Percentiles rank a stretch among this genome's conserved stretches.
phyloP scores from a whole-genome alignment of 2,888 invertebrate species.

The Luperina nickerlii region DNA sequence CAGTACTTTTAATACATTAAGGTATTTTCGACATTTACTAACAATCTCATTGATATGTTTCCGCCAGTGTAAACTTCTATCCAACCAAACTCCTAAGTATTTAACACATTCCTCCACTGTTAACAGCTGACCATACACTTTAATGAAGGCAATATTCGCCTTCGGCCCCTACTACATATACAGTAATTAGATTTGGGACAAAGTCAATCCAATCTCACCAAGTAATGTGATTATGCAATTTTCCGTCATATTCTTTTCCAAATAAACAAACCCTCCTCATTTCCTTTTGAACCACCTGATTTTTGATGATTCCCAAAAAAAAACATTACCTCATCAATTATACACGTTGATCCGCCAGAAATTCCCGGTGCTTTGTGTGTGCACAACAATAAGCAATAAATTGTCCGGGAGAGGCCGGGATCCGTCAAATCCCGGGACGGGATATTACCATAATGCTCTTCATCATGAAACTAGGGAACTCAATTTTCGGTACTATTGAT shows the following conservation, averaged over 20 bases:
- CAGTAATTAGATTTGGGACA: slow-evolving; percentile 1
- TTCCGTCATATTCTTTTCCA: neutral
- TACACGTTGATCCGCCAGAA: slow-evolving; percentile 52
- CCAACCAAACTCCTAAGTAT: slow-evolving; percentile 1
- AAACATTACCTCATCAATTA: slow-evolving; percentile 59
- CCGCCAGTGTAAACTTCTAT: slow-evolving; percentile 7
- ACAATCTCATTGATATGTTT: slow-evolving; percentile 14
- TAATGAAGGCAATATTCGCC: neutral
- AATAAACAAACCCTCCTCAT: slow-evolving; percentile 15
- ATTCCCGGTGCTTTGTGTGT: slow-evolving; percentile 50
- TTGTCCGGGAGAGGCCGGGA: slow-evolving; percentile 61
- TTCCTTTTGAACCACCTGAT: slow-evolving; percentile 11
- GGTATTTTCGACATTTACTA: slow-evolving; percentile 10
- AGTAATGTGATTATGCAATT: neutral
- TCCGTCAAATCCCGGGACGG: slow-evolving; percentile 65
- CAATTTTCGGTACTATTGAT: slow-evolving; percentile 58
- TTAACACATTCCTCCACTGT: neutral
- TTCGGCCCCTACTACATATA: neutral
- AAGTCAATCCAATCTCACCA: neutral
- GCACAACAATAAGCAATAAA: slow-evolving; percentile 66
- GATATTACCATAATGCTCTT: slow-evolving; percentile 66
- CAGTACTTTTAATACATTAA: slow-evolving; percentile 20
- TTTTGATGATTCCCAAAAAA: slow-evolving; percentile 39
- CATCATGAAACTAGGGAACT: slow-evolving; percentile 55
- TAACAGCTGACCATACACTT: neutral